Evolutionary conservation across 2,888 invertebrate genomes (phyloP).

Genomic region (Xestia rhomboidea): DNA sequence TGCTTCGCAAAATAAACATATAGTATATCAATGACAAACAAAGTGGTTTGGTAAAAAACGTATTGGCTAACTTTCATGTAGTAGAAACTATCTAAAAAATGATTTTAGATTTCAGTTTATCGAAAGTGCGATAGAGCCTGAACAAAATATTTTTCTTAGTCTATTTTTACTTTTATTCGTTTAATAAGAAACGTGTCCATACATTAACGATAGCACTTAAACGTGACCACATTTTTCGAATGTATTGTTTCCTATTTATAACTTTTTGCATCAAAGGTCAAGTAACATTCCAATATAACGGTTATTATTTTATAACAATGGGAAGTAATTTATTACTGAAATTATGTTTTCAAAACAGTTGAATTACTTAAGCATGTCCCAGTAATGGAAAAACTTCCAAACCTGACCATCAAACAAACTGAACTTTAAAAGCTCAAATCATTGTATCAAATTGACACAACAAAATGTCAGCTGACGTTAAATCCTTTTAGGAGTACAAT

Average conservation of each 20-base stretch:
- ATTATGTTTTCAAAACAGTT: neutral
- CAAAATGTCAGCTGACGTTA: constrained; percentile 13
- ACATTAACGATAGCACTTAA: constrained; percentile 3
- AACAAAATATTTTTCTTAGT: neutral
- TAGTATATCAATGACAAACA: neutral
- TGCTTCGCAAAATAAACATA: neutral
- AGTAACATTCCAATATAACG: constrained; percentile 36
- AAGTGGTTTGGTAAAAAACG: neutral
- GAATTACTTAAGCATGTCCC: neutral
- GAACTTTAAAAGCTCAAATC: constrained; percentile 27
- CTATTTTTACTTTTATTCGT: neutral
- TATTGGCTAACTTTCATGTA: neutral
- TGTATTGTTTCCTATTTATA: constrained; percentile 53
- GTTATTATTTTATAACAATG: constrained; percentile 22
- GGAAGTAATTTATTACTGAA: neutral
- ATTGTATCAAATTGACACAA: constrained; percentile 29
- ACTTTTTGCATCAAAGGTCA: constrained; percentile 49
- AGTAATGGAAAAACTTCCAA: neutral
- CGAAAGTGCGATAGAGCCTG: neutral
- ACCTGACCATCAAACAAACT: neutral
- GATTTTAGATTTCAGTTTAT: neutral
- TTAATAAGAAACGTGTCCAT: constrained; percentile 40
- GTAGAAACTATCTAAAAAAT: neutral
- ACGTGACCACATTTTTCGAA: constrained; percentile 20
- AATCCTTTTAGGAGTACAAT: neutral